Evolutionary conservation across 2,888 invertebrate genomes (phyloP), one percentile per base, ranked within the genome.

Genomic region (Anoplius nigerrimus): DNA sequence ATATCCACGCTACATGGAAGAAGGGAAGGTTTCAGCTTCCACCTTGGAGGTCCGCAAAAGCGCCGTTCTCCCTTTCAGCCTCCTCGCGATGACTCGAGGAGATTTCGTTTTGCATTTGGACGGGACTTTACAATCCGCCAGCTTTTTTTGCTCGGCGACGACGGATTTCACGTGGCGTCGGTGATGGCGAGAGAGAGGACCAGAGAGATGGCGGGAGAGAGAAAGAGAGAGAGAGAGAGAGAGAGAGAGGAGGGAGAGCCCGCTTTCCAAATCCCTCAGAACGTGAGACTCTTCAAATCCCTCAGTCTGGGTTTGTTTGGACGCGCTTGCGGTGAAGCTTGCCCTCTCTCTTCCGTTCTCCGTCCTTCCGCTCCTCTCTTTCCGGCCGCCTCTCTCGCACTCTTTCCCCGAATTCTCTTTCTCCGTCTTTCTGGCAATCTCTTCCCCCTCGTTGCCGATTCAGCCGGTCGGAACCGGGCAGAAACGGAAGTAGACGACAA

Each of bases 261-360:
- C 52, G 63, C 65, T 70, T 62, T 43, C 64, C 66, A 60, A 74
- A 76, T 76, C 73, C 71, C 68, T 67, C 67, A 62, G 68, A 71
- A 68, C 66, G 62, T 56, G 69, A 71, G 62, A 62, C 72, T 75
- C 68, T 66, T 66, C 55, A 72, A 74, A 73, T 78, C 80, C 68
- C 69, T 68, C 69, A 66, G 71, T 75, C 72, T 66, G 60, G 65
- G 78, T 76, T 80, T 83, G 76, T 83, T 82, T 79, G 79, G 78
- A 75, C 73, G 75, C 74, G 74, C 70, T 78, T 74, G 78, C 75
- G 74, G 75, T 64, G 59, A 63, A 67, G 63, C 61, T 62, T 66
- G 67, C 67, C 55, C 43, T 15, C 34, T 34, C 58, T 60, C 52
- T 18, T 21, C 11, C 27, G 58, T 13, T 8, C n/a, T 16, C 18